phyloP scores from a whole-genome alignment of 2,113 vertebrate species.

The Salvelinus namaycush region DNA sequence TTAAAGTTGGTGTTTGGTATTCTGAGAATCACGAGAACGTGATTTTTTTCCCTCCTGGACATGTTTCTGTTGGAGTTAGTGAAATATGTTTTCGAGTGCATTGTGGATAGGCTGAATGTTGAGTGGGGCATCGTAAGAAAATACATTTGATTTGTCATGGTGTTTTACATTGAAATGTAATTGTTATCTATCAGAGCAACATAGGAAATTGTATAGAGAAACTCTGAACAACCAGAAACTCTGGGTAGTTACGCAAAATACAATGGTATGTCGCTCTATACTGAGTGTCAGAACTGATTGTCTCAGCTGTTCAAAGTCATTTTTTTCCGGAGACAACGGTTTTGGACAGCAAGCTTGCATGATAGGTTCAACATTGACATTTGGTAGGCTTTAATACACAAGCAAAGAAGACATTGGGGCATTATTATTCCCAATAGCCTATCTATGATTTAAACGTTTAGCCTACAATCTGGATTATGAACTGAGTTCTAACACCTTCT shows the following conservation, averaged over 20 bases:
- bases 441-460: too few relatives aligned
- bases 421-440: not conserved
- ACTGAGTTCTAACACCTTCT: conserved; percentile 7
- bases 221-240: not conserved
- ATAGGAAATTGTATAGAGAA: not conserved
- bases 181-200: not conserved
- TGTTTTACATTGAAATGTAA: not conserved
- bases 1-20: not conserved
- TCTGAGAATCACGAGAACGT: not conserved
- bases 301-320: not conserved
- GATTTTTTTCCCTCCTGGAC: not conserved
- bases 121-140: not conserved
- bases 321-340: not conserved
- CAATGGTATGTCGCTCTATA: not conserved
- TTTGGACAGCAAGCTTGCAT: not conserved
- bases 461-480: not conserved
- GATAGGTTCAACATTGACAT: conserved; percentile 24
- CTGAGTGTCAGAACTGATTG: not conserved
- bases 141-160: not conserved
- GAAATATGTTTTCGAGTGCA: not conserved
- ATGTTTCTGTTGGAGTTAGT: not conserved
- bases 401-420: conserved; percentile 23
- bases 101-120: not conserved
- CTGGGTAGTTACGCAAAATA: not conserved
- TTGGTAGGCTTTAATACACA: conserved; percentile 9